Base-by-base conservation (phyloP, 2,888 invertebrate species). In the Criorhina ranunculi region DNA sequence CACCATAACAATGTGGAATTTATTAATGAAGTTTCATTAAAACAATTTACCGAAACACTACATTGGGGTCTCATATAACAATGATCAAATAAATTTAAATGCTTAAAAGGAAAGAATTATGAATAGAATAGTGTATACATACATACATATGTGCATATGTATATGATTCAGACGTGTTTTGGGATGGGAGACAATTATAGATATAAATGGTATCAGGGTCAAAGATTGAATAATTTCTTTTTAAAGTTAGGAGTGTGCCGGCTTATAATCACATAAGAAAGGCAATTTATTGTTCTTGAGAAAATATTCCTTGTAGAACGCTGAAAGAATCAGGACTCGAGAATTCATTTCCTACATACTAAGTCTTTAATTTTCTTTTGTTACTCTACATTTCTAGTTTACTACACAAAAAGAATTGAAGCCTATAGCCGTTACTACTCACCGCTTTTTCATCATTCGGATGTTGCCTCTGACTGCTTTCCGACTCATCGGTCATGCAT, bases 401-500 rank as follows among this genome's bases (percentile, higher is more conserved):
- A 24, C 4, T 24, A 3, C 1, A 24, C 1, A 24, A 46, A 9
- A 44, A 15, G n/a, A 5, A 7, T 12, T 11, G 17, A 15, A 9
- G 5, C 1, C 4, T 35, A 46, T 15, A n/a, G n/a, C n/a, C n/a
- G n/a, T n/a, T n/a, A n/a, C 8, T 31, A 64, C 73, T 73, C 57
- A 83, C 78, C 79, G 42, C 57, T 44, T 73, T 73, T 15, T 75
- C 79, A 73, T 69, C 69, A n/a, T 69, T 73, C 0, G 55, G 31
- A 33, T 57, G 7, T 0, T 31, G 33, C 29, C 62, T 75, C 5
- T 31, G 17, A 24, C 67, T 8, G 44, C 73, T 75, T n/a, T 35
- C 73, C 9, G 69, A 53, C 31, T 79, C 83, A 49, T 83, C 83
- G 4, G 79, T 83, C 73, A 78, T 40, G n/a, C 67, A 83, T 12